Evolutionary conservation across 2,888 invertebrate species (phyloP).

Genomic region (Lasioglossum vierecki): DNA sequence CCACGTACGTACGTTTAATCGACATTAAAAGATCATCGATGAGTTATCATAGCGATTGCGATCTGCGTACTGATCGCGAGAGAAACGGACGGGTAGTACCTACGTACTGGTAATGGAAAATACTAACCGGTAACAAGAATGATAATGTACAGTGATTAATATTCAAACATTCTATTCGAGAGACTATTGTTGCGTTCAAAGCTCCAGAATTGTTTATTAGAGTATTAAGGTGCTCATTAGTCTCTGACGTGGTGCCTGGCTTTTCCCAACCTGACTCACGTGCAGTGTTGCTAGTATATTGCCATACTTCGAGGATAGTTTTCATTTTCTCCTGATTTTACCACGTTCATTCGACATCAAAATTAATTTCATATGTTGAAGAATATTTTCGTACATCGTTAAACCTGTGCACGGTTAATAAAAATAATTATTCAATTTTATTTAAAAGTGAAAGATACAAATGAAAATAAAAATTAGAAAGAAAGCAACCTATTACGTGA

Average conservation of each 20-base stretch:
- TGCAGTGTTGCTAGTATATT: neutral
- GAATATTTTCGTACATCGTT: neutral
- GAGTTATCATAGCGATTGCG: constrained; percentile 12
- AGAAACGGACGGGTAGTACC: neutral
- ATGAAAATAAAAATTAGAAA: neutral
- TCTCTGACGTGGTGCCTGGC: neutral
- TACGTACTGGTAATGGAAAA: neutral
- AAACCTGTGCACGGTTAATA: neutral
- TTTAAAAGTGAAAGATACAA: neutral
- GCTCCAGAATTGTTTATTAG: neutral
- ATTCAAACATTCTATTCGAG: neutral
- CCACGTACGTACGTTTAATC: neutral
- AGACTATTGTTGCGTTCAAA: neutral
- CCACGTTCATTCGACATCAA: neutral
- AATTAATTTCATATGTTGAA: neutral
- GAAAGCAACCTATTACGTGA: neutral
- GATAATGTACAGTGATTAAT: neutral
- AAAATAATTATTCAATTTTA: neutral
- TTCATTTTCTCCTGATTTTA: neutral
- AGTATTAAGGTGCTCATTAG: neutral
- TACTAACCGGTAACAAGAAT: neutral
- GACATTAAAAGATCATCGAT: constrained; percentile 9
- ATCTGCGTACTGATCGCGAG: neutral
- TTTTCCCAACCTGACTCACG: neutral
- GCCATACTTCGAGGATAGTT: neutral